Percentiles rank a stretch among this genome's conserved stretches.
Evolutionary conservation across 2,888 invertebrate genomes (phyloP).

Genomic region (Imbricaverruca yamaguchii): DNA sequence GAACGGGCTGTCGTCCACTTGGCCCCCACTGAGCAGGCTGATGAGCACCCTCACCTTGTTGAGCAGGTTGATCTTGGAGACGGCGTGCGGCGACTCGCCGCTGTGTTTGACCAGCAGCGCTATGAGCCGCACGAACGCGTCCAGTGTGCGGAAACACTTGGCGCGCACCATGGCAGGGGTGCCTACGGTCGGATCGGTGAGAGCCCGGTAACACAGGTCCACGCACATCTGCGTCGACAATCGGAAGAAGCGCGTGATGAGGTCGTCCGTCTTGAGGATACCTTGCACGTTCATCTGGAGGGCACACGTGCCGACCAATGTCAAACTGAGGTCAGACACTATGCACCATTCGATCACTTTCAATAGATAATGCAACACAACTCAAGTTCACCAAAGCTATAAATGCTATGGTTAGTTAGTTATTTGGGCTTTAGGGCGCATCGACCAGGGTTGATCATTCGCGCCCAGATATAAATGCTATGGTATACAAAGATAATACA

Average conservation of each 20-base stretch:
- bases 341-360: too few relatives aligned
- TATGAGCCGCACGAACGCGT: constrained; percentile 89
- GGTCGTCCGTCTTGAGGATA: constrained; percentile 92
- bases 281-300: constrained; percentile 86
- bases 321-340: too few relatives aligned
- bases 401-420: too few relatives aligned
- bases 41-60: constrained; percentile 29
- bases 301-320: too few relatives aligned
- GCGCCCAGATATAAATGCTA: too few relatives aligned
- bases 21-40: too few relatives aligned
- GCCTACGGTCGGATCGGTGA: constrained; percentile 51
- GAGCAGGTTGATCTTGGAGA: constrained; percentile 78
- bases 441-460: too few relatives aligned
- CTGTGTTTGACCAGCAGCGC: constrained; percentile 78
- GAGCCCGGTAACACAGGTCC: constrained; percentile 79
- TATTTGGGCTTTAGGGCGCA: too few relatives aligned
- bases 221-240: constrained; percentile 94
- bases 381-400: too few relatives aligned
- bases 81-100: constrained; percentile 79
- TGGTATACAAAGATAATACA: too few relatives aligned
- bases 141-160: constrained; percentile 91
- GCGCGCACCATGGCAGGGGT: constrained; percentile 58
- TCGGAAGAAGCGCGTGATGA: constrained; percentile 90
- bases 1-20: too few relatives aligned
- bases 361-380: too few relatives aligned